Evolutionary conservation across 2,888 invertebrate genomes (phyloP).

Genomic region (Conistra vaccinii): DNA sequence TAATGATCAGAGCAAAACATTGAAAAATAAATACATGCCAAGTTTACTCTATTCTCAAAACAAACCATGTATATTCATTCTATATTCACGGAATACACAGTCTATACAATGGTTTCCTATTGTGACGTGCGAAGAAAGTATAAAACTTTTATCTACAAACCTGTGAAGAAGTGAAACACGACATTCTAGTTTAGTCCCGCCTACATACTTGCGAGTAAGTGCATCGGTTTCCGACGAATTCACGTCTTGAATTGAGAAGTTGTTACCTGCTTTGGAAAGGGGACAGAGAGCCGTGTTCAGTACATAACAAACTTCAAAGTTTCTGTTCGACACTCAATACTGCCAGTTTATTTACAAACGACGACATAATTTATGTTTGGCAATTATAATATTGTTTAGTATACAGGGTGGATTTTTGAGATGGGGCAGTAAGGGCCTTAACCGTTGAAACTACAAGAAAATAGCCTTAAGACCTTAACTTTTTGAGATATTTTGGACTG

Average conservation of each 20-base stretch:
- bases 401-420: too few species aligned
- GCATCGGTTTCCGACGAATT: constrained; percentile 51
- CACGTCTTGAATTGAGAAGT: constrained; percentile 57
- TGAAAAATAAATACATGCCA: not conserved
- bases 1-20: not conserved
- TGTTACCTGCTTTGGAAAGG: constrained; percentile 53
- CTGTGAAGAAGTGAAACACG: constrained; percentile 34
- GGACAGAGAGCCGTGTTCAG: constrained; percentile 29
- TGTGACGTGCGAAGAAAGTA: constrained; percentile 24
- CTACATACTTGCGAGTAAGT: constrained; percentile 44
- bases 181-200: constrained; percentile 37
- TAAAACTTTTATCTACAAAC: constrained; percentile 42
- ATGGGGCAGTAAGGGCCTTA: too few species aligned
- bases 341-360: constrained; percentile 33
- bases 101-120: not conserved
- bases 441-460: too few species aligned
- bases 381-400: constrained; percentile 10
- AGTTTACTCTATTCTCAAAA: not conserved
- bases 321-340: constrained; percentile 22
- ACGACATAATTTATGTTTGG: constrained; percentile 19
- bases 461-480: too few species aligned
- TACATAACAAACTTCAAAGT: constrained; percentile 46
- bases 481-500: too few species aligned
- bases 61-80: not conserved
- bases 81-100: not conserved